phyloP scores from a whole-genome alignment of 2,888 invertebrate species.

The Conchocele bisecta region DNA sequence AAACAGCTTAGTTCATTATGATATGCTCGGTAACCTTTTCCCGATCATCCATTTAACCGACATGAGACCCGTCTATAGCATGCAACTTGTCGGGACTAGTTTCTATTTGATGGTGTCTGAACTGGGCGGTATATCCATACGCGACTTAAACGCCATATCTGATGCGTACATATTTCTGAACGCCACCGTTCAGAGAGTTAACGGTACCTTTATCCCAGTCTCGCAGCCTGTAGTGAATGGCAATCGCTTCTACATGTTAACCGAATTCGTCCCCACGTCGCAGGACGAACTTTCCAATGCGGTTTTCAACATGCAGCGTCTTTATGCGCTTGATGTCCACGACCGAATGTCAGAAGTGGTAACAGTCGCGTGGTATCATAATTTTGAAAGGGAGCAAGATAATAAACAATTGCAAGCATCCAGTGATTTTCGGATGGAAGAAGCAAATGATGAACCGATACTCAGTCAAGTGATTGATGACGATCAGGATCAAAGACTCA shows the following conservation, averaged over 20 bases:
- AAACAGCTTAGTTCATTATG: slow-evolving; percentile 59
- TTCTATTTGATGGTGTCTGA: slow-evolving; percentile 40
- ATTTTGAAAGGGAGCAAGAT: slow-evolving; percentile 1
- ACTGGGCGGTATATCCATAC: slow-evolving; percentile 33
- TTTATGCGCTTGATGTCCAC: slow-evolving; percentile 53
- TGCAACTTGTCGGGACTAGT: slow-evolving; percentile 39
- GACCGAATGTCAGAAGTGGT: slow-evolving; percentile 36
- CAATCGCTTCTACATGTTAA: slow-evolving; percentile 44
- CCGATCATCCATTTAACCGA: slow-evolving; percentile 50
- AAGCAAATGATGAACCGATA: not conserved
- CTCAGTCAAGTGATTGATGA: not conserved
- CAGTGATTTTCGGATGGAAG: not conserved
- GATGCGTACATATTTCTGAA: slow-evolving; percentile 38
- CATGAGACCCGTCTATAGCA: slow-evolving; percentile 39
- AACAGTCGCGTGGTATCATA: slow-evolving; percentile 43
- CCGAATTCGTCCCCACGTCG: slow-evolving; percentile 48
- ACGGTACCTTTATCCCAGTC: slow-evolving; percentile 49
- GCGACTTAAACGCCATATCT: slow-evolving; percentile 43
- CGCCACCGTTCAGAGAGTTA: slow-evolving; percentile 24
- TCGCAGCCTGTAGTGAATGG: slow-evolving; percentile 52
- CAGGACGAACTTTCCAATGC: not conserved
- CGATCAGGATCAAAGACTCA: no score
- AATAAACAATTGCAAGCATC: not conserved
- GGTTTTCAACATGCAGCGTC: slow-evolving; percentile 18
- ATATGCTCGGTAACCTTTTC: slow-evolving; percentile 55